phyloP scores from a whole-genome alignment of 2,113 vertebrate species.

The Etheostoma cragini region DNA sequence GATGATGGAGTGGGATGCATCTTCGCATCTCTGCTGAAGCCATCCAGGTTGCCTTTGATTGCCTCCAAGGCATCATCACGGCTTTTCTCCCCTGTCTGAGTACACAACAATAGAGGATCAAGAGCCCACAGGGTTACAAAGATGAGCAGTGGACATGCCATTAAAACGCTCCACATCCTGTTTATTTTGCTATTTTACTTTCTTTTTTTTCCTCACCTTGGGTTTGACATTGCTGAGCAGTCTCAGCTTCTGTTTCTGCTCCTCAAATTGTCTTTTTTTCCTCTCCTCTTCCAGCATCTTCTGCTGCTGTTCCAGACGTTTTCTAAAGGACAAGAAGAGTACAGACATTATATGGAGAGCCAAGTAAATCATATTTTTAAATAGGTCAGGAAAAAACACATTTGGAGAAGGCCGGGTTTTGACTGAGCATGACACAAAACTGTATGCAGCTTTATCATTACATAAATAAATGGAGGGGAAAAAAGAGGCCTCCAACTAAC shows the following conservation, averaged over 20 bases:
- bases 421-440: neutral
- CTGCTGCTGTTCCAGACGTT: constrained; percentile 96
- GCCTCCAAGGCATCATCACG: constrained; percentile 98
- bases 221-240: constrained; percentile 98
- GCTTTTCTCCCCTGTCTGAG: constrained; percentile 94
- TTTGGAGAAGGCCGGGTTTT: neutral
- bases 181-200: too few species aligned
- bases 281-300: constrained; percentile 97
- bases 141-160: neutral
- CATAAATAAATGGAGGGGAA: neutral
- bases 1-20: constrained; percentile 95
- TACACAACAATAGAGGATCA: neutral
- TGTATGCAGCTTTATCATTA: neutral
- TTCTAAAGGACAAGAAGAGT: constrained; percentile 66
- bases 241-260: constrained; percentile 98
- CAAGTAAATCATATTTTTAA: neutral
- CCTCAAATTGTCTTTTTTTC: constrained; percentile 97
- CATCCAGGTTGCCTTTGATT: constrained; percentile 98
- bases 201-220: constrained; percentile 84
- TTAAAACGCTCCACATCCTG: too few species aligned
- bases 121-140: constrained; percentile 19
- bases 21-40: constrained; percentile 98
- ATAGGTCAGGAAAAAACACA: neutral
- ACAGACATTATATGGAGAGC: constrained; percentile 2
- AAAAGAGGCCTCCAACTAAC: too few species aligned